phyloP scores from a whole-genome alignment of 2,113 vertebrate species.

The Gopherus flavomarginatus region DNA sequence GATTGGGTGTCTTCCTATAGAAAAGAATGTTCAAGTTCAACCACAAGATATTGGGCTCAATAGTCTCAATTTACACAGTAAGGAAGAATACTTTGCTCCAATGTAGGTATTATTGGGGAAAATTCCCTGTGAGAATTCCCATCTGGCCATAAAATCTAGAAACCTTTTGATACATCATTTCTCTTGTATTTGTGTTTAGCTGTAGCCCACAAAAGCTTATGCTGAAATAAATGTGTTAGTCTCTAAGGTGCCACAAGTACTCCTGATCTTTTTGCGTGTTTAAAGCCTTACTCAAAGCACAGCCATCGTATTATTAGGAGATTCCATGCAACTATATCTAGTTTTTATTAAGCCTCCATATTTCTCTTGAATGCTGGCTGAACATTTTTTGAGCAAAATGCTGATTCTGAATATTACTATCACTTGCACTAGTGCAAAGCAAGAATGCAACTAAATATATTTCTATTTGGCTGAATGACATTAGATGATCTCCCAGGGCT shows the following conservation, averaged over 20 bases:
- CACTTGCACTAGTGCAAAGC: not conserved
- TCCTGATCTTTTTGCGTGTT: not conserved
- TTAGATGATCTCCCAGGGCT: slow-evolving; percentile 22
- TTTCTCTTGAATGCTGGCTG: not conserved
- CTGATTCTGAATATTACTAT: not conserved
- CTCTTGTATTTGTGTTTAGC: not conserved
- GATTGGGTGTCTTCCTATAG: not conserved
- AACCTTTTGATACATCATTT: not conserved
- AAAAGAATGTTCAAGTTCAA: rapidly evolving
- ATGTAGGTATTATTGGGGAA: not conserved
- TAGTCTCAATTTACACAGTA: rapidly evolving
- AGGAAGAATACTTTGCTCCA: not conserved
- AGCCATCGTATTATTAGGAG: rapidly evolving
- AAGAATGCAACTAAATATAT: not conserved
- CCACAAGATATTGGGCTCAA: too few species aligned
- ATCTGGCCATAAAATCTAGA: not conserved
- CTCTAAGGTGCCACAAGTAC: too few species aligned
- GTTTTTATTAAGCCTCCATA: rapidly evolving
- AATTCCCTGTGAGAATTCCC: not conserved
- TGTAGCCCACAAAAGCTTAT: too few species aligned
- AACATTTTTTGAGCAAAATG: not conserved
- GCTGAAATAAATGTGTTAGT: too few species aligned
- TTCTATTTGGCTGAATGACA: not conserved
- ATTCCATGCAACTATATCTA: rapidly evolving
- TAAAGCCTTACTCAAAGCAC: not conserved